phyloP scores from a whole-genome alignment of 1,140 invertebrate genomes.

The Amyelois transitella region DNA sequence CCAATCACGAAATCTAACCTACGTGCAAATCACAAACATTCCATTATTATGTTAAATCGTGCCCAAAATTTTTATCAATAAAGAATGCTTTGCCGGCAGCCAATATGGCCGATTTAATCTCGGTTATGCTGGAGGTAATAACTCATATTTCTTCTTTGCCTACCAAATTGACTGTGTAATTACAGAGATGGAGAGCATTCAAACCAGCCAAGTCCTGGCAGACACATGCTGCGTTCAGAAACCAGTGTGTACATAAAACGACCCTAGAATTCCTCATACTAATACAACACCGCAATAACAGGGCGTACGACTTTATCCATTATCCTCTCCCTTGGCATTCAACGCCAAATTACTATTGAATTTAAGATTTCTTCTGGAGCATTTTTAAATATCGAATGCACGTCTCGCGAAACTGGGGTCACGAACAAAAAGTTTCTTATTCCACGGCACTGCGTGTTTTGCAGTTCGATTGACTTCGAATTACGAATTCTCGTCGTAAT shows the following conservation, averaged over 20 bases:
- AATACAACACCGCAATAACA: slow-evolving; percentile 72
- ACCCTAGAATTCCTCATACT: slow-evolving; percentile 64
- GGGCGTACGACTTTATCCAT: slow-evolving; percentile 56
- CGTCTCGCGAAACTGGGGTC: slow-evolving; percentile 57
- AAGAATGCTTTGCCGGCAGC: slow-evolving; percentile 41
- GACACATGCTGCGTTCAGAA: slow-evolving; percentile 64
- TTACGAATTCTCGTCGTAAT: slow-evolving; percentile 41
- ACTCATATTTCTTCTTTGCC: slow-evolving; percentile 56
- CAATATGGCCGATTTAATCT: slow-evolving; percentile 61
- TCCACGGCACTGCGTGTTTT: slow-evolving; percentile 34
- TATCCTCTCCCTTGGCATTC: slow-evolving; percentile 56
- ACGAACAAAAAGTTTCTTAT: slow-evolving; percentile 51
- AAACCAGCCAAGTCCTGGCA: slow-evolving; percentile 38
- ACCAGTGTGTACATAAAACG: slow-evolving; percentile 67
- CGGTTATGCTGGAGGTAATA: slow-evolving; percentile 60
- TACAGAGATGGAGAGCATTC: slow-evolving; percentile 59
- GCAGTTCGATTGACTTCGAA: slow-evolving; percentile 28
- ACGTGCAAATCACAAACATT: slow-evolving; percentile 30
- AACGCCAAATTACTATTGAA: slow-evolving; percentile 66
- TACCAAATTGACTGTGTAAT: slow-evolving; percentile 72
- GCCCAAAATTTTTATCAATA: slow-evolving; percentile 37
- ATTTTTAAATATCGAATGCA: slow-evolving; percentile 69
- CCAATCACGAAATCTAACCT: slow-evolving; percentile 46
- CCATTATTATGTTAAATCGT: slow-evolving; percentile 53
- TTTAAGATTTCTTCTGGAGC: slow-evolving; percentile 66